Base-by-base conservation (phyloP, 2,113 vertebrate genomes). In the Erinaceus europaeus region DNA sequence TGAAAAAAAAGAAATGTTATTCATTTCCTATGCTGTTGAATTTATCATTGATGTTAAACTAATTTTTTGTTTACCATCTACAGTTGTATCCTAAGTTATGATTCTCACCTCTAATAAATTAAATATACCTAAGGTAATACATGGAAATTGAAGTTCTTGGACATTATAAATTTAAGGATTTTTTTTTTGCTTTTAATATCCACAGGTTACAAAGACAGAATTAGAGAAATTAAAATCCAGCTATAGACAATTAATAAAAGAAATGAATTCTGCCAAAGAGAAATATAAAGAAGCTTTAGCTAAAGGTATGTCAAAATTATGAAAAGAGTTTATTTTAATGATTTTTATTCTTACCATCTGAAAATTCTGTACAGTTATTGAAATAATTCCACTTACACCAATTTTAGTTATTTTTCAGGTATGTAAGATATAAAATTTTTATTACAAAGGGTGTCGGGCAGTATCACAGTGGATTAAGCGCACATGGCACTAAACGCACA, bases 161-260 rank as follows among this genome's bases (percentile, higher is more conserved):
- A 20, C 20, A 42, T 46, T 75, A 52, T 74, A 84, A 84, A 74
- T 82, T 40, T 90, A 92, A 86, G 18, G 3, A 65, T 34, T 57
- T 59, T 1, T 89, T 2, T 92, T 95, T 92, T 44, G 90, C 11
- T 71, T 95, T 78, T 92, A n/a, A n/a, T n/a, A n/a, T n/a, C 94
- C 48, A 91, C 72, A 99, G 99, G 98, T 99, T 80, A 99, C 99
- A 76, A 98, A 98, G 95, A 98, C 96, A 38, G 99, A 99, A 95
- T 96, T 99, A 92, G 99, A 99, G 90, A 99, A 99, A 96, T 97
- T 99, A 95, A 99, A 99, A 96, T 96, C 96, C 50, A 97, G 95
- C 44, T 99, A 99, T 95, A 98, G 98, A 64, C 98, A 99, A 87
- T 95, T 99, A 96, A 98, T 98, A 96, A 99, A 98, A 87, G 99